phyloP scores from a whole-genome alignment of 64 coral and sea anemone species.

The Montipora cactus region DNA sequence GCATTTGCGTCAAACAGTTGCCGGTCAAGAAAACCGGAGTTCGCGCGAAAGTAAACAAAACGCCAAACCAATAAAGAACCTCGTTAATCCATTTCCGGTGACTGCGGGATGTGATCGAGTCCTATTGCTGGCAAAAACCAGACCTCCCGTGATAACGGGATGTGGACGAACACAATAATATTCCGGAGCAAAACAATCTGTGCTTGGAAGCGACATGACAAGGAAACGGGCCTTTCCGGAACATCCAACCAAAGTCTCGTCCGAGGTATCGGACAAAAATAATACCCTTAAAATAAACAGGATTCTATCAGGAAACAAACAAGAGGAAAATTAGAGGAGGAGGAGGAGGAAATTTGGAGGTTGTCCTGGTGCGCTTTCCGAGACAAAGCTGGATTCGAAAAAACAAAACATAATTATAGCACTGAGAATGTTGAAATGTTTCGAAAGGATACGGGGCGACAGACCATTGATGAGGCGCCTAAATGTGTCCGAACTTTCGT shows the following conservation, averaged over 20 bases:
- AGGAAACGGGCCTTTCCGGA: background rate
- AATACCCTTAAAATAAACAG: background rate
- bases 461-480: background rate
- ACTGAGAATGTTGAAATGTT: background rate
- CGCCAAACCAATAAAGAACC: slow-evolving; percentile 36
- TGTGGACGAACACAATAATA: background rate
- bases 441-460: slow-evolving; percentile 13
- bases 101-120: background rate
- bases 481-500: too few species aligned
- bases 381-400: background rate
- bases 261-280: background rate
- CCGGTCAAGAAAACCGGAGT: background rate
- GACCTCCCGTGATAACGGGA: slow-evolving; percentile 30
- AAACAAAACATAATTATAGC: background rate
- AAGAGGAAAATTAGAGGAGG: background rate
- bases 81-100: slow-evolving; percentile 57
- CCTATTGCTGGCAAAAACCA: background rate
- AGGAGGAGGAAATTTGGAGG: background rate
- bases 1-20: background rate
- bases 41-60: background rate
- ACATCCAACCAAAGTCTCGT: background rate
- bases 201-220: background rate
- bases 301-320: background rate
- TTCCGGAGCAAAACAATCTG: background rate
- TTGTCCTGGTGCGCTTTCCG: background rate